Evolutionary conservation across 1,140 invertebrate genomes (phyloP).

Genomic region (Temnothorax nylanderi): DNA sequence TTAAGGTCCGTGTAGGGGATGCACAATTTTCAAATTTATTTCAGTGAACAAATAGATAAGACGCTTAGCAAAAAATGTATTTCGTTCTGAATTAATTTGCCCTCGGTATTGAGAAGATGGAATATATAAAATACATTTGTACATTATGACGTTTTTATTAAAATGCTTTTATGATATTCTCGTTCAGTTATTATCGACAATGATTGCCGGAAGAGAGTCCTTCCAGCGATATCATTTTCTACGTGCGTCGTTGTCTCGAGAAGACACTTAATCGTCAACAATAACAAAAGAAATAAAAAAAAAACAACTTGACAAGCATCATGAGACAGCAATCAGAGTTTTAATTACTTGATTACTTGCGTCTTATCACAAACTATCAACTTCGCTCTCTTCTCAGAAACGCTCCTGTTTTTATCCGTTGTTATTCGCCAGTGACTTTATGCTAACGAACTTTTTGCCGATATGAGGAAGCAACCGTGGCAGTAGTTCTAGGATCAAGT

Average conservation of each 20-base stretch:
- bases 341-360: constrained; percentile 8
- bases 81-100: not conserved
- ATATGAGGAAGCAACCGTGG: constrained; percentile 1
- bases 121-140: not conserved
- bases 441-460: constrained; percentile 13
- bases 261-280: not conserved
- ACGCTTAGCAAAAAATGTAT: not conserved
- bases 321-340: not conserved
- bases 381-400: constrained; percentile 19
- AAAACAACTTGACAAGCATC: not conserved
- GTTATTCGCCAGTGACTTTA: not conserved
- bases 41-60: not conserved
- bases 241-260: not conserved
- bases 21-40: constrained; percentile 9
- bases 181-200: not conserved
- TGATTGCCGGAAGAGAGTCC: not conserved
- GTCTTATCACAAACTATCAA: not conserved
- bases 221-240: not conserved
- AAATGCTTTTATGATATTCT: not conserved
- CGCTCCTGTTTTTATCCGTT: constrained; percentile 16
- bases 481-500: constrained; percentile 10
- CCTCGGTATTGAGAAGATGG: not conserved
- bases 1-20: not conserved
- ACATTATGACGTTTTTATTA: not conserved
- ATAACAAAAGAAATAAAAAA: not conserved